These are phyloP conservation scores for Proales similis DNA, from an alignment of 1,140 invertebrate genomes.

Conservation along the genomic window DNA sequence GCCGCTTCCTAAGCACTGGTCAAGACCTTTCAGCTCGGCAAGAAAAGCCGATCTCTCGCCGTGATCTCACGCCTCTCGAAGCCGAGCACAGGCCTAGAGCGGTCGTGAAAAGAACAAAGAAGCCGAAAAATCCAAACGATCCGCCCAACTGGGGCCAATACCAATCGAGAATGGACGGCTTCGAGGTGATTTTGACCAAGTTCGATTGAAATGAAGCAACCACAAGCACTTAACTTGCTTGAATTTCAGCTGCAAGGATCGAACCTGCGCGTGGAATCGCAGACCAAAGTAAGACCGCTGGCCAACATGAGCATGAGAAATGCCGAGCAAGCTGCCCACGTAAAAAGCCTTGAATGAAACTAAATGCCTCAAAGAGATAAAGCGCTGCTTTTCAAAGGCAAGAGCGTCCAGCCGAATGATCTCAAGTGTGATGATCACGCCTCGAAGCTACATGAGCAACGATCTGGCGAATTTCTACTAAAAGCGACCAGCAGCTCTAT, in stretches of 20 bases:
- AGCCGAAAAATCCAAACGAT: slow-evolving; percentile 6
- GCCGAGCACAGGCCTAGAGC: too few species aligned
- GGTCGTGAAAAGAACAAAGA: slow-evolving; percentile 11
- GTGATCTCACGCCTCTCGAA: too few species aligned
- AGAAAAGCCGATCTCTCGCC: too few species aligned
- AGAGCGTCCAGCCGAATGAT: slow-evolving; percentile 26
- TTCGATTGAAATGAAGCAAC: too few species aligned
- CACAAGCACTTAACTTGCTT: too few species aligned
- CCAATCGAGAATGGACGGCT: slow-evolving; percentile 7
- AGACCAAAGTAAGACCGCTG: slow-evolving; percentile 26
- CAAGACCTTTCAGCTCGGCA: slow-evolving; percentile 2
- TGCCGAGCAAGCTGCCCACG: slow-evolving; percentile 15
- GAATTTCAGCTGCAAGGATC: slow-evolving; percentile 16
- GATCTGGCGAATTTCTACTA: too few species aligned
- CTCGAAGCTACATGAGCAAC: slow-evolving; percentile 28
- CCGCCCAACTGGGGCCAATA: slow-evolving; percentile 2
- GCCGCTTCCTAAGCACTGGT: neutral
- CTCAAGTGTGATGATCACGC: slow-evolving; percentile 26
- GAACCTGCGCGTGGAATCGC: slow-evolving; percentile 6
- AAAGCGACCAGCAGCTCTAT: too few species aligned
- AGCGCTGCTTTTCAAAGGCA: neutral
- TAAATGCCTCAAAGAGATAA: neutral
- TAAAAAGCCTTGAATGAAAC: too few species aligned
- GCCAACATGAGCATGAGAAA: slow-evolving; percentile 35
- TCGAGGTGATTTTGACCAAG: too few species aligned